Evolutionary conservation across 2,797 vertebrate genomes (phyloP).

Genomic region (Chelidonichthys spinosus): DNA sequence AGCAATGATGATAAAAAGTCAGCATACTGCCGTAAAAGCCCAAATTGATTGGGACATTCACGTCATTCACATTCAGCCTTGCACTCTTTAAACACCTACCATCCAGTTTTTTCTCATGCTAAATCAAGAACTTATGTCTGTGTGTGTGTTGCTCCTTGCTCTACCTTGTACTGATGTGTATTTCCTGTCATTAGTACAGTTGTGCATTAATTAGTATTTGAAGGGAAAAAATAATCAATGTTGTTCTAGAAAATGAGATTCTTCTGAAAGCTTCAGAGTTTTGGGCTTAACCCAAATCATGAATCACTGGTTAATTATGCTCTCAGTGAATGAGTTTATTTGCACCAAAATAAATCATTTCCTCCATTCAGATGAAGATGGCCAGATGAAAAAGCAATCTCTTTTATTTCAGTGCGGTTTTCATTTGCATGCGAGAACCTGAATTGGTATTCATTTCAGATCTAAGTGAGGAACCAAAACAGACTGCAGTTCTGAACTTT

Average conservation of each 20-base stretch:
- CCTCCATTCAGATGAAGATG: slow-evolving; percentile 66
- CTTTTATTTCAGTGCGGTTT: slow-evolving; percentile 59
- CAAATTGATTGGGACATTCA: too few species aligned
- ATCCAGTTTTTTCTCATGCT: neutral
- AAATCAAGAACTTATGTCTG: neutral
- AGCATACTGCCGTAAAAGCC: neutral
- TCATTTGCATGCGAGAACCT: slow-evolving; percentile 53
- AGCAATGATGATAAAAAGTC: neutral
- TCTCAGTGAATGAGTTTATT: slow-evolving; percentile 70
- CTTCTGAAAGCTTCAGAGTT: slow-evolving; percentile 63
- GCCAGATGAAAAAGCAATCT: slow-evolving; percentile 71
- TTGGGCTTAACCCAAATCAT: slow-evolving; percentile 67
- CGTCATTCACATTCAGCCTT: too few species aligned
- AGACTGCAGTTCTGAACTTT: slow-evolving; percentile 56
- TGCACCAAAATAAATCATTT: slow-evolving; percentile 72
- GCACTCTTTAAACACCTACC: neutral
- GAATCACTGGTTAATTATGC: slow-evolving; percentile 76
- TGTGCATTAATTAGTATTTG: slow-evolving; percentile 31
- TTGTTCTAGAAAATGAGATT: slow-evolving; percentile 67
- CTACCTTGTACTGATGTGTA: slow-evolving; percentile 9
- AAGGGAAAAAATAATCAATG: slow-evolving; percentile 63
- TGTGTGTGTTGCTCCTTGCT: neutral
- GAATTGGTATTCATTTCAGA: slow-evolving; percentile 68
- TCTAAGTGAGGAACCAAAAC: slow-evolving; percentile 42
- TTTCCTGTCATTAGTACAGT: slow-evolving; percentile 26